Percentiles rank a stretch among this genome's conserved stretches.
phyloP scores from a whole-genome alignment of 2,797 vertebrate species.

The Tolypeutes matacus region DNA sequence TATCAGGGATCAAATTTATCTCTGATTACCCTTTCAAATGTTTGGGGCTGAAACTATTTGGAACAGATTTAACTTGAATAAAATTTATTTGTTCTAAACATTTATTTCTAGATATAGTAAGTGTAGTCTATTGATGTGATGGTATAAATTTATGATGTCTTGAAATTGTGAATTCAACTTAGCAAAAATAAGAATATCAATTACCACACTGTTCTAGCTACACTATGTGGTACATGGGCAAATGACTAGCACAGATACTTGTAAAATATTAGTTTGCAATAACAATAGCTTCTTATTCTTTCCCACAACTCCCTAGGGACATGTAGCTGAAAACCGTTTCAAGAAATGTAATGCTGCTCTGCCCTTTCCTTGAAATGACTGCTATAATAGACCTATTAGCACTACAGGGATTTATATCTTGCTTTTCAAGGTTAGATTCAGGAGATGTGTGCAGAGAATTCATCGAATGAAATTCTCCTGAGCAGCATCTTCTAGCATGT shows the following conservation, averaged over 20 bases:
- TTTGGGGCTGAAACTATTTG: background rate
- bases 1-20: background rate
- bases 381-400: conserved; percentile 41
- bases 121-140: background rate
- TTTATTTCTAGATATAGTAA: conserved; percentile 9
- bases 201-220: conserved; percentile 5
- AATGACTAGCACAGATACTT: conserved; percentile 50
- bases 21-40: background rate
- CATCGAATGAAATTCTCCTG: conserved; percentile 66
- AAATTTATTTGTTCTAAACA: conserved; percentile 44
- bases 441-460: conserved; percentile 35
- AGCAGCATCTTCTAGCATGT: conserved; percentile 57
- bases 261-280: conserved; percentile 33
- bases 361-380: conserved; percentile 58
- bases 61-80: conserved; percentile 37
- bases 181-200: conserved; percentile 53
- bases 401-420: conserved; percentile 13
- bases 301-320: conserved; percentile 14
- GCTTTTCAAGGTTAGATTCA: conserved; percentile 69
- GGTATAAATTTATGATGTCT: conserved; percentile 23
- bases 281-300: background rate
- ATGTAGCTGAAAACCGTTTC: conserved; percentile 23
- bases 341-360: background rate
- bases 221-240: background rate
- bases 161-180: conserved; percentile 61